These are phyloP conservation scores for Trisateles emortualis DNA, from an alignment of 2,888 invertebrate species.

Conservation along the genomic window DNA sequence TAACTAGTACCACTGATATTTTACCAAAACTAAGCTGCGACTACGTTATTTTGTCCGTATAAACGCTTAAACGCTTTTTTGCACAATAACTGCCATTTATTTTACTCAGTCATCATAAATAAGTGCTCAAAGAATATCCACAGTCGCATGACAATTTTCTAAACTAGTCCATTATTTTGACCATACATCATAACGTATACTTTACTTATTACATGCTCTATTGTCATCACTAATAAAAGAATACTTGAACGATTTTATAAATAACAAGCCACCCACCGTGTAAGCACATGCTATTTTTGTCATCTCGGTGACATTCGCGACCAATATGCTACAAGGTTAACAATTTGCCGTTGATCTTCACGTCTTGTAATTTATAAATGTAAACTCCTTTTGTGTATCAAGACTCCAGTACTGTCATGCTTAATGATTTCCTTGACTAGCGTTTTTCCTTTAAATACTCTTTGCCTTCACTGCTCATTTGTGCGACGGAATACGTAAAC, in stretches of 20 bases:
- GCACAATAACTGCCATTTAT: too few species aligned
- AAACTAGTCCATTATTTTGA: neutral
- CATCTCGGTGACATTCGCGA: constrained; percentile 46
- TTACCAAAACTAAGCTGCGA: too few species aligned
- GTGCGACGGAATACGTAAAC: constrained; percentile 31
- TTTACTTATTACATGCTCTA: constrained; percentile 1
- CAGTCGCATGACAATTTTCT: neutral
- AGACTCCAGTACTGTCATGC: constrained; percentile 40
- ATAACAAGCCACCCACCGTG: constrained; percentile 22
- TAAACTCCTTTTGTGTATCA: constrained; percentile 40
- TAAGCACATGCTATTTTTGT: constrained; percentile 38
- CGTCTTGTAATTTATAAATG: constrained; percentile 45
- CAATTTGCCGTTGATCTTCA: constrained; percentile 49
- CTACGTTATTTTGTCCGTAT: too few species aligned
- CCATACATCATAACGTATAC: neutral
- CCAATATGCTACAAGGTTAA: constrained; percentile 50
- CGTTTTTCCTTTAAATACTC: constrained; percentile 36
- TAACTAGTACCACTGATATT: too few species aligned
- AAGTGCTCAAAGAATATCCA: too few species aligned
- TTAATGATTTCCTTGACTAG: constrained; percentile 47
- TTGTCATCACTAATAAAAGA: neutral
- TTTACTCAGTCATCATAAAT: too few species aligned
- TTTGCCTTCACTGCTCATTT: constrained; percentile 27
- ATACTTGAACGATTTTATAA: constrained; percentile 15
- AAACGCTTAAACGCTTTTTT: too few species aligned